Evolutionary conservation across 2,888 invertebrate species (phyloP), one percentile per base, ranked within the genome.

Genomic region (Ennomos fuscantarius): DNA sequence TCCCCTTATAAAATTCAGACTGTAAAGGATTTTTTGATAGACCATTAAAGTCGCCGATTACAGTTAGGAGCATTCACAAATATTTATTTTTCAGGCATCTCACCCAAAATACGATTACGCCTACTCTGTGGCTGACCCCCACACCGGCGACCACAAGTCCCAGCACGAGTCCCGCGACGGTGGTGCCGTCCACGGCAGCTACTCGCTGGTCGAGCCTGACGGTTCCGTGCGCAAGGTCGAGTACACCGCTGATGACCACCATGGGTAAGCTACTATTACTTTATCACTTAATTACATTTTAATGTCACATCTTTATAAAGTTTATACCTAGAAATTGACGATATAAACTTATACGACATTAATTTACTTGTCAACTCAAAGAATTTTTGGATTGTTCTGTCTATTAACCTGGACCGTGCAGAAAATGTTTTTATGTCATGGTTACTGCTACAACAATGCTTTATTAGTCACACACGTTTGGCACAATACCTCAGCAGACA

Each of bases 121-220:
- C 12, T 94, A 94, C 83, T 93, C 94, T 65, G 94, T 93, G 56
- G 92, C 93, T 60, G 94, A 94, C 78, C 93, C 92, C 8, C 93
- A 94, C 79, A 94, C 94, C 69, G 94, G 94, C 36, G 94, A 94
- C 86, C 93, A 93, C 85, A 94, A 94, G 87, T 86, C 90, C 76
- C 94, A 94, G 78, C 88, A 92, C 68, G 94, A 94, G 86, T 89
- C 91, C 83, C 91, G 93, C 70, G 93, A 94, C 78, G 95, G 95
- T 61, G 93, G 94, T 69, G 93, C 93, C 66, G 95, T 95, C 43
- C 93, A 94, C 74, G 95, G 95, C 60, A 93, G 94, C 82, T 95
- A 95, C 89, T 94, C 93, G 46, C 89, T 94, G 45, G 93, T 94
- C 52, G 94, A 94, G 73, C 93, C 94, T 55, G 94, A 93, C 72